Evolutionary conservation across 2,888 invertebrate species (phyloP).

Genomic region (Ennomos quercinarius): DNA sequence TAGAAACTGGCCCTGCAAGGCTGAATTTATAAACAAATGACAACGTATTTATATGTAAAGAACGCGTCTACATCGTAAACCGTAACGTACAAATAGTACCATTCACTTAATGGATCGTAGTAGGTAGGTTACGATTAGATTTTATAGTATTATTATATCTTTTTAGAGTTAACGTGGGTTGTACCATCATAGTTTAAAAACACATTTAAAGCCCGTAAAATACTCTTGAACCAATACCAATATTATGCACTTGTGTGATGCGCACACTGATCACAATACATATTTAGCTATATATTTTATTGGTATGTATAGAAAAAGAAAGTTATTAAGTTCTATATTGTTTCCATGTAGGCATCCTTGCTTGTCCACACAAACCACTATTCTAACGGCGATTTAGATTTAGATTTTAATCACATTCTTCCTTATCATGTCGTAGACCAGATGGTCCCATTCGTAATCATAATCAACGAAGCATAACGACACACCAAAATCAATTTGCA

Average conservation of each 20-base stretch:
- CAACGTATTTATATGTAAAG: slow-evolving; percentile 32
- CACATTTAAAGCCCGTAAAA: slow-evolving; percentile 38
- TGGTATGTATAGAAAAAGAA: slow-evolving; percentile 19
- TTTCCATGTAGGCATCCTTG: slow-evolving; percentile 25
- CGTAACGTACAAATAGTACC: slow-evolving; percentile 19
- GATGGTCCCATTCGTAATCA: slow-evolving; percentile 61
- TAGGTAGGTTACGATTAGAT: slow-evolving; percentile 10
- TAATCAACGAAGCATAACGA: slow-evolving; percentile 35
- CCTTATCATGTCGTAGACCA: slow-evolving; percentile 57
- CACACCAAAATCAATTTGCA: slow-evolving; percentile 71
- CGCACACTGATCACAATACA: slow-evolving; percentile 27
- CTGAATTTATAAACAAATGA: slow-evolving; percentile 27
- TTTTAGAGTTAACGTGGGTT: slow-evolving; percentile 31
- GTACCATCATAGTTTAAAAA: slow-evolving; percentile 37
- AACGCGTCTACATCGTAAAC: slow-evolving; percentile 35
- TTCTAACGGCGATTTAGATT: background rate
- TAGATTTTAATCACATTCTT: slow-evolving; percentile 16
- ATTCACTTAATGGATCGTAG: slow-evolving; percentile 11
- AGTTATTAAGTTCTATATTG: slow-evolving; percentile 13
- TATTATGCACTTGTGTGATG: slow-evolving; percentile 25
- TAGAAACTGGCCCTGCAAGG: no score
- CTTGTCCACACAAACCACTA: slow-evolving; percentile 47
- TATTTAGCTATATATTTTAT: slow-evolving; percentile 35
- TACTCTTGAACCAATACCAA: slow-evolving; percentile 27
- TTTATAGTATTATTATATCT: slow-evolving; percentile 26